Conservation (phyloP, 1,140 invertebrate species). For the Drosophila nebulosa region DNA sequence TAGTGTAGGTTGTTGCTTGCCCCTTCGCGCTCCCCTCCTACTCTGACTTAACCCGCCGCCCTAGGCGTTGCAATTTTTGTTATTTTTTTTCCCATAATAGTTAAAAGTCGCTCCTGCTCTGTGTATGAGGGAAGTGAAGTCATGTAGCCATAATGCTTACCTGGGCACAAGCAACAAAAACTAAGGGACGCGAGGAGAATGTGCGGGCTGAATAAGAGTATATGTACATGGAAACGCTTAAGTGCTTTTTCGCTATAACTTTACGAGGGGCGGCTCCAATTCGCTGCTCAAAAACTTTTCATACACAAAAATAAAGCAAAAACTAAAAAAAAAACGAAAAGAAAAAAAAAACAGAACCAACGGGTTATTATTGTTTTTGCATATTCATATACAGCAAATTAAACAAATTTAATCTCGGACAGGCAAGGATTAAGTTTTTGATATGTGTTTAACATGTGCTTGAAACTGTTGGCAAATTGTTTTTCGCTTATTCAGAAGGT, state of each 20-base stretch:
- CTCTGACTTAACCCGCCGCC: background rate
- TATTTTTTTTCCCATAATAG: conserved; percentile 9
- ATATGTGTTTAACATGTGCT: conserved; percentile 14
- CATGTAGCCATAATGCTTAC: conserved; percentile 75
- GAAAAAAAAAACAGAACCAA: conserved; percentile 5
- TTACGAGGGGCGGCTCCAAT: conserved; percentile 22
- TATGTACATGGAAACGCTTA: conserved; percentile 75
- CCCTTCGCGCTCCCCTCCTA: background rate
- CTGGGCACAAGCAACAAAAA: conserved; percentile 58
- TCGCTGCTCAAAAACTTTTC: conserved; percentile 33
- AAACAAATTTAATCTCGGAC: conserved; percentile 58
- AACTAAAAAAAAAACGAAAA: conserved; percentile 21
- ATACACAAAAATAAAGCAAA: background rate
- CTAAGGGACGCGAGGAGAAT: background rate
- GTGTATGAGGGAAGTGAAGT: conserved; percentile 49
- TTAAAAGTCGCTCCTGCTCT: conserved; percentile 30
- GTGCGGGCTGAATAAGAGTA: conserved; percentile 10
- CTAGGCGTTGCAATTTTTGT: background rate
- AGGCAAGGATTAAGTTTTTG: conserved; percentile 10
- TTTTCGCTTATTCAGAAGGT: conserved; percentile 10
- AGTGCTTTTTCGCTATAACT: conserved; percentile 70
- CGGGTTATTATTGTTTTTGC: conserved; percentile 18
- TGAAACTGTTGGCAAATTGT: conserved; percentile 17
- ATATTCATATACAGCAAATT: conserved; percentile 30
- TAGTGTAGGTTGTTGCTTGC: background rate